These are phyloP conservation scores for Oreortyx pictus DNA, from an alignment of 2,797 vertebrate species.

Conservation along the genomic window DNA sequence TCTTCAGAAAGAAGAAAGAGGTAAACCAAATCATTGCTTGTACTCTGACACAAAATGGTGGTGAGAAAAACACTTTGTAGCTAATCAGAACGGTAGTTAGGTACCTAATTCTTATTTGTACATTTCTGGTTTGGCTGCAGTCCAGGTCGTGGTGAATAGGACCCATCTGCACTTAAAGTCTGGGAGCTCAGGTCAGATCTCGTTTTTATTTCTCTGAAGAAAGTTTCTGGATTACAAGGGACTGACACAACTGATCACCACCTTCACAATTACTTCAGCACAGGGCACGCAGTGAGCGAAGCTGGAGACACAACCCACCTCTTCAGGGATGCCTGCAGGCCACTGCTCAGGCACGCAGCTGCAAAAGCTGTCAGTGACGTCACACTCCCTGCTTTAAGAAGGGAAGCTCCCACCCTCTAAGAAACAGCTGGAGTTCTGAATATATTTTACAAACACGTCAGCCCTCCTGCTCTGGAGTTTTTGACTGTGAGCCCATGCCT, in stretches of 20 bases:
- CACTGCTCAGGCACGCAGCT: accelerated
- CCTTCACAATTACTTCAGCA: accelerated
- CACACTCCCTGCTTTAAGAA: accelerated
- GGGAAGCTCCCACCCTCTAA: neutral
- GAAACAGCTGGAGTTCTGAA: neutral
- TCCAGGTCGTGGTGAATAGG: accelerated
- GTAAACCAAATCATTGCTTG: neutral
- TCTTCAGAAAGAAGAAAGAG: neutral
- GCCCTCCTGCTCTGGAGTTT: neutral
- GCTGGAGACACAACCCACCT: neutral
- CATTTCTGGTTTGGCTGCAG: neutral
- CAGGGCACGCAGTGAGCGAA: neutral
- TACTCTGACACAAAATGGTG: neutral
- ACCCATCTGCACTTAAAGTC: accelerated
- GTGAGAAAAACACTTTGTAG: neutral
- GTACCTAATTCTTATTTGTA: accelerated
- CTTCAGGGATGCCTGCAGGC: neutral
- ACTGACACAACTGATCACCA: accelerated
- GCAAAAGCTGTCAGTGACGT: neutral
- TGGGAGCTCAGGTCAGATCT: neutral
- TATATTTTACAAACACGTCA: neutral
- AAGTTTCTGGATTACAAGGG: neutral
- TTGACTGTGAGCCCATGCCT: neutral
- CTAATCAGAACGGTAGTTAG: accelerated
- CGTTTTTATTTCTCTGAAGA: neutral